Base-by-base conservation (phyloP, 2,797 vertebrate species). In the Rhadinocentrus ornatus region DNA sequence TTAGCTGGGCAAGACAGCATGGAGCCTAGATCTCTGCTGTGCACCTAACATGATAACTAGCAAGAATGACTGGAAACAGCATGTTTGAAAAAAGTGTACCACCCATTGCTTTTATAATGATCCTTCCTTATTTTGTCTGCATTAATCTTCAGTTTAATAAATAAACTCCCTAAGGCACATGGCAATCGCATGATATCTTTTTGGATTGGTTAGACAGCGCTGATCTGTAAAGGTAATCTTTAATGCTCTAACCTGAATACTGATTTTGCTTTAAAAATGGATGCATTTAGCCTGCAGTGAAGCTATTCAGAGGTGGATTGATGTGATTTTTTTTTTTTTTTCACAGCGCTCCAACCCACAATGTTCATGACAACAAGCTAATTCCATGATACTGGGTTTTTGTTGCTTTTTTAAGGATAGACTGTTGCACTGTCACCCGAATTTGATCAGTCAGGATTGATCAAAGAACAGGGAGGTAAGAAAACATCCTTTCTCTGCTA, bases 21-120 rank as follows among this genome's bases (percentile, higher is more conserved):
- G 35, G 29, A 71, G 52, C 7, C 62, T 66, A 39, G 35, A 37
- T 73, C 48, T 80, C 32, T 72, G 68, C 32, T 10, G 20, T 26
- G 58, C 54, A 67, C 71, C 69, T 69, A 63, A 66, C 46, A 57
- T 62, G 35, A 50, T 12, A 46, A n/a, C 24, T 7, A 41, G 66
- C 15, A 8, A 55, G 24, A 57, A 68, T 56, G 52, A 70, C 18
- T 64, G 39, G 65, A 52, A 71, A 50, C 34, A 59, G 63, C 35
- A 13, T n/a, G 46, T 44, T 53, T 18, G 16, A 50, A 57, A 58
- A 69, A 39, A 37, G 24, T 22, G 39, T 2, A 31, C 29, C 32
- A 64, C 37, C 10, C n/a, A 67, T 4, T 50, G 29, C 31, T 55
- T 75, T n/a, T 15, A 46, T 13, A 66, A 67, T 65, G 31, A 57